A percentile compares a stretch with the other conserved stretches of the same genome.
Evolutionary conservation across 1,140 invertebrate genomes (phyloP).

Genomic region (Pararge aegeria): DNA sequence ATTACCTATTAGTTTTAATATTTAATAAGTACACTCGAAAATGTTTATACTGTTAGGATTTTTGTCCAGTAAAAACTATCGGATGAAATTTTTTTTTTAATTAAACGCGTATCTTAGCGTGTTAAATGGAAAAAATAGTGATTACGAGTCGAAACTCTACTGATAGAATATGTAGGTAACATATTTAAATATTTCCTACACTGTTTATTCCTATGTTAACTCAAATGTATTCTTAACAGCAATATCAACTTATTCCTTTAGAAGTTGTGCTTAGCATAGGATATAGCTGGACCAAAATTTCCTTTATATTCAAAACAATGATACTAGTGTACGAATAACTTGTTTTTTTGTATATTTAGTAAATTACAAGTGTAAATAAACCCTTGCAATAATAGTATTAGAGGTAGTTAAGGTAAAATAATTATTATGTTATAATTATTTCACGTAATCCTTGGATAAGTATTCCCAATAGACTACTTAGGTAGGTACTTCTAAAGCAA

Average conservation of each 20-base stretch:
- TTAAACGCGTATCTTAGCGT: background rate
- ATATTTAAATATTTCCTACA: constrained; percentile 20
- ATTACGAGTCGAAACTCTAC: constrained; percentile 5
- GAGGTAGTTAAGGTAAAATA: constrained; percentile 48
- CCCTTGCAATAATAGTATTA: constrained; percentile 71
- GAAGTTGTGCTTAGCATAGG: constrained; percentile 71
- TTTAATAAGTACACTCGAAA: constrained; percentile 13
- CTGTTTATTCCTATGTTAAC: constrained; percentile 39
- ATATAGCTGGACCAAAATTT: constrained; percentile 78
- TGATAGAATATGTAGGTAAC: constrained; percentile 21
- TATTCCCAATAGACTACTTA: constrained; percentile 54
- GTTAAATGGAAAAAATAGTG: background rate
- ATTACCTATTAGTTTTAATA: constrained; percentile 18
- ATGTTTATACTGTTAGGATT: background rate
- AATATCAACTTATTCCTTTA: constrained; percentile 61
- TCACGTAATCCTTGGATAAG: constrained; percentile 58
- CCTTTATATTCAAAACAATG: constrained; percentile 63
- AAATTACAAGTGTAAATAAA: constrained; percentile 67
- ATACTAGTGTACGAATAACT: constrained; percentile 51
- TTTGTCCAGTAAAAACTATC: background rate
- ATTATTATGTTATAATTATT: constrained; percentile 49
- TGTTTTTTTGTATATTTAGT: constrained; percentile 62
- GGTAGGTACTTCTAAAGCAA: constrained; percentile 38
- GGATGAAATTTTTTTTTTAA: background rate
- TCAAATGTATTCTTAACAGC: constrained; percentile 47